Conservation (phyloP, 2,888 invertebrate genomes). For the Harmothoe impar region DNA sequence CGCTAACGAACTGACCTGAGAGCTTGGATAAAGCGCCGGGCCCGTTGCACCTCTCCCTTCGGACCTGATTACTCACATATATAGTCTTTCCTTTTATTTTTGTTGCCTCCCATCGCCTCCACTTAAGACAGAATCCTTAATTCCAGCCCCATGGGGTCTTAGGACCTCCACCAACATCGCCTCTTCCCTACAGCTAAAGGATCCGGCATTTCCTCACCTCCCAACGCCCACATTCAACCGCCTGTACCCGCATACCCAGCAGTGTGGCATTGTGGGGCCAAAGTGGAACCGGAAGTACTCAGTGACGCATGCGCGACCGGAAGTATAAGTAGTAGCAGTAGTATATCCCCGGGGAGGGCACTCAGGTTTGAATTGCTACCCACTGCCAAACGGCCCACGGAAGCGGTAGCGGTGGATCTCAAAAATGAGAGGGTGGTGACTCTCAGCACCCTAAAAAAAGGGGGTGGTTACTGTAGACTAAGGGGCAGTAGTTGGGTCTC, state of each 20-base stretch:
- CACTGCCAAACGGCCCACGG: too few species aligned
- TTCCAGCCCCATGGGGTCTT: too few species aligned
- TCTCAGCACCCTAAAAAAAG: too few species aligned
- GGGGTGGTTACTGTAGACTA: too few species aligned
- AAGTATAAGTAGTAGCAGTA: not conserved
- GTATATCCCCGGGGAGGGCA: too few species aligned
- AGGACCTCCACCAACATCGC: not conserved
- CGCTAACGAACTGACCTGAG: constrained; percentile 48
- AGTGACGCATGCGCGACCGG: constrained; percentile 17
- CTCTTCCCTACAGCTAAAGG: not conserved
- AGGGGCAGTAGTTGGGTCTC: too few species aligned
- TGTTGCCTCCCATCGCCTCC: not conserved
- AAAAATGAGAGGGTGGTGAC: too few species aligned
- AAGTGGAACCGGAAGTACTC: not conserved
- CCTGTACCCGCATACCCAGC: too few species aligned
- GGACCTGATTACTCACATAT: constrained; percentile 9
- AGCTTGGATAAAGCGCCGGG: constrained; percentile 20
- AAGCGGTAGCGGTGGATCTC: too few species aligned
- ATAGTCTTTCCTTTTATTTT: not conserved
- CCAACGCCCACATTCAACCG: too few species aligned
- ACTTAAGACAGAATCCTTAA: not conserved
- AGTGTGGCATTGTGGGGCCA: not conserved
- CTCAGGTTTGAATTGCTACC: too few species aligned
- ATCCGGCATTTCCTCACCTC: too few species aligned
- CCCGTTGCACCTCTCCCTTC: not conserved